Evolutionary conservation across 2,888 invertebrate genomes (phyloP).

Genomic region (Scaptodrosophila latifasciaeformis): DNA sequence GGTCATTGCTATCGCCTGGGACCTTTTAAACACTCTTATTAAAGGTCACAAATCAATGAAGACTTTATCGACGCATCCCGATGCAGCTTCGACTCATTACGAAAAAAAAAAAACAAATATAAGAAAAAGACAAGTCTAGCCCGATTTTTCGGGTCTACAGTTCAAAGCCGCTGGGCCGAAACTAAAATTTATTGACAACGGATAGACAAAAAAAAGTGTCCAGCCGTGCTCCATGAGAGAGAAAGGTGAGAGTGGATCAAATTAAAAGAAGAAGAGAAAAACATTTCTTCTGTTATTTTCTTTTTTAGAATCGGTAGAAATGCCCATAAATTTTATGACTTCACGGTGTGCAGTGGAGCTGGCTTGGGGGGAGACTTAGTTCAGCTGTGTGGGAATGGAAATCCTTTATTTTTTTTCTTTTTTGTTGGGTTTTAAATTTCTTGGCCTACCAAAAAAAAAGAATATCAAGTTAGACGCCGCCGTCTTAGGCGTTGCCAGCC

Average conservation of each 20-base stretch:
- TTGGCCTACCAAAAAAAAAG: conserved; percentile 29
- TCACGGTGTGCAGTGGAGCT: too few species aligned
- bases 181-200: conserved; percentile 64
- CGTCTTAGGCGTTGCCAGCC: conserved; percentile 15
- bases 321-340: too few species aligned
- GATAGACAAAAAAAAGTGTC: conserved; percentile 54
- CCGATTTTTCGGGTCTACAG: conserved; percentile 49
- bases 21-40: conserved; percentile 62
- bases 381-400: too few species aligned
- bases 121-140: conserved; percentile 42
- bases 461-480: conserved; percentile 67
- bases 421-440: too few species aligned
- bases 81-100: conserved; percentile 49
- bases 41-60: conserved; percentile 70
- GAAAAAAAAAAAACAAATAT: too few species aligned
- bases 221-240: conserved; percentile 59
- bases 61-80: conserved; percentile 55
- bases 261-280: too few species aligned
- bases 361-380: too few species aligned
- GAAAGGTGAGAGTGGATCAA: conserved; percentile 51
- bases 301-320: too few species aligned
- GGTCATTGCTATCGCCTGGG: conserved; percentile 47
- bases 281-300: too few species aligned
- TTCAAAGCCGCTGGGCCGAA: conserved; percentile 46
- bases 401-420: too few species aligned